A percentile compares a stretch with the other conserved stretches of the same genome.
Evolutionary conservation across 2,113 vertebrate species (phyloP).

Genomic region (Oncorhynchus nerka): DNA sequence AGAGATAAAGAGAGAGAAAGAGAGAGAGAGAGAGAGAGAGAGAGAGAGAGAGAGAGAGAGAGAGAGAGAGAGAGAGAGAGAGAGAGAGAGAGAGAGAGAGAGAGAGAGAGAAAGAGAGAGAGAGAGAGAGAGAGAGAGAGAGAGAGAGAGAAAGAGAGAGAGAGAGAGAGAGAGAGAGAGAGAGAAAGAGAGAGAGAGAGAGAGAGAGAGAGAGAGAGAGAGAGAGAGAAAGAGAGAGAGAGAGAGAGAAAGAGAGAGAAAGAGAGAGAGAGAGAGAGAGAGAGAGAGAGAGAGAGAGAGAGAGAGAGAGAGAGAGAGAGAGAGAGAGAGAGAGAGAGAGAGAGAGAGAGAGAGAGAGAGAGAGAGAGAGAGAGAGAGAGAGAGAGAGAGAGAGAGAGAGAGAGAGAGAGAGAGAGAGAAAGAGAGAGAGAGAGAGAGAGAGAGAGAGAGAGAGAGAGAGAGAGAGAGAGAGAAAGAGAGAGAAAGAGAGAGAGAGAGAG

Average conservation of each 20-base stretch:
- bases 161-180: not conserved
- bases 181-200: too few relatives aligned
- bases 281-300: conserved; percentile 14
- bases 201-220: conserved; percentile 1
- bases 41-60: conserved; percentile 11
- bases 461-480: not conserved
- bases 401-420: conserved; percentile 13
- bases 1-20: conserved; percentile 65
- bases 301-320: not conserved
- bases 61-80: too few relatives aligned
- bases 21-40: conserved; percentile 51
- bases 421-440: conserved; percentile 12
- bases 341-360: not conserved
- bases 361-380: not conserved
- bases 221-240: not conserved
- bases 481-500: not conserved
- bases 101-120: not conserved
- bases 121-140: not conserved
- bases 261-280: not conserved
- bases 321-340: not conserved
- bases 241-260: conserved; percentile 4
- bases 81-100: too few relatives aligned
- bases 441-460: too few relatives aligned
- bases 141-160: not conserved
- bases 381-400: not conserved